phyloP scores from a whole-genome alignment of 2,797 vertebrate species.

The Chaunax sp. region DNA sequence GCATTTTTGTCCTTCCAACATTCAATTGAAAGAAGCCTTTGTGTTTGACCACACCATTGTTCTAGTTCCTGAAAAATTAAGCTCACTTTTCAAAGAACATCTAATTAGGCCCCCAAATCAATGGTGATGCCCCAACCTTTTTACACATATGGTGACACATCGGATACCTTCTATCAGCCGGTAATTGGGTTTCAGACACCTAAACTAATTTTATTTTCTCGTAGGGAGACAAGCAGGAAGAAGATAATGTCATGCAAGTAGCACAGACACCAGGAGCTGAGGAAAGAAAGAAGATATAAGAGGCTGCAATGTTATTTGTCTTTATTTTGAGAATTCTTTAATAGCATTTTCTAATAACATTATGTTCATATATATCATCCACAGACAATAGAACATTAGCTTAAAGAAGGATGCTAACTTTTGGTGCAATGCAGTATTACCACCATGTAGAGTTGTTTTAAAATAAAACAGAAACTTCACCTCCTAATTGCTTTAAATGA shows the following conservation, averaged over 20 bases:
- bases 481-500: not conserved
- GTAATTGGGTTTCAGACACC: slow-evolving; percentile 74
- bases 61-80: slow-evolving; percentile 36
- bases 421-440: slow-evolving; percentile 5
- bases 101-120: slow-evolving; percentile 66
- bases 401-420: slow-evolving; percentile 2
- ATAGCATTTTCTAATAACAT: not conserved
- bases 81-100: slow-evolving; percentile 47
- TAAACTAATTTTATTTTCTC: slow-evolving; percentile 76
- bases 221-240: slow-evolving; percentile 65
- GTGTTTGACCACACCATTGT: slow-evolving; percentile 12
- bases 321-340: slow-evolving; percentile 8
- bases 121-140: slow-evolving; percentile 60
- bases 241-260: slow-evolving; percentile 64
- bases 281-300: not conserved
- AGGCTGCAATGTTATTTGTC: not conserved
- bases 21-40: slow-evolving; percentile 18
- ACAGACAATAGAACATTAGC: not conserved
- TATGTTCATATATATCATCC: slow-evolving; percentile 9
- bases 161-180: slow-evolving; percentile 55
- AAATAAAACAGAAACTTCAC: slow-evolving; percentile 2
- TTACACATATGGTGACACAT: slow-evolving; percentile 64
- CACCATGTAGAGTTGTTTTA: not conserved
- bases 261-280: slow-evolving; percentile 28
- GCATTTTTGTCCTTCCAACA: slow-evolving; percentile 34